These are phyloP conservation scores for Phalloptychus januarius DNA, from an alignment of 2,797 vertebrate genomes.

Conservation along the genomic window DNA sequence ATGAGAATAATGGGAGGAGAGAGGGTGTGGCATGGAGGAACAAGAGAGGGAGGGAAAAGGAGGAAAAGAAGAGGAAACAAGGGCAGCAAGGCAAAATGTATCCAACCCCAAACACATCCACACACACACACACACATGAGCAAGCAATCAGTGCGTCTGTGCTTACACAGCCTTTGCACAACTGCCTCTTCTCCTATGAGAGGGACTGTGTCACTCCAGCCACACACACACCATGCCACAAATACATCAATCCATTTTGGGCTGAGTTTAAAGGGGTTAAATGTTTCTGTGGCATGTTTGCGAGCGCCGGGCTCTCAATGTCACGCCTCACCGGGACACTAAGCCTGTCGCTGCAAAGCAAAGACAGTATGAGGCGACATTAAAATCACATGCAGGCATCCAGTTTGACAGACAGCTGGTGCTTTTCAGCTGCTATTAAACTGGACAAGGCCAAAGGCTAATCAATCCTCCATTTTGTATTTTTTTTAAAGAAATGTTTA, in stretches of 20 bases:
- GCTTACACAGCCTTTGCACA: conserved; percentile 43
- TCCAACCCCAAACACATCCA: conserved; percentile 50
- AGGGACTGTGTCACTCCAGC: background rate
- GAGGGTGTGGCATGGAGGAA: conserved; percentile 58
- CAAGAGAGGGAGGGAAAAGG: conserved; percentile 43
- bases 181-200: conserved; percentile 22
- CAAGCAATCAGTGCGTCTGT: conserved; percentile 59
- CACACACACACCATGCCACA: background rate
- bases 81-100: conserved; percentile 71
- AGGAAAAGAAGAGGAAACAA: conserved; percentile 60
- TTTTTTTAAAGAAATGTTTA: background rate
- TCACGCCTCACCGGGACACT: conserved; percentile 18
- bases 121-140: conserved; percentile 18
- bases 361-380: conserved; percentile 8
- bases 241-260: conserved; percentile 1
- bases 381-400: conserved; percentile 8
- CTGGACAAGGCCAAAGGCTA: conserved; percentile 3
- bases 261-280: conserved; percentile 25
- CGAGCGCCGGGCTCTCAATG: conserved; percentile 20
- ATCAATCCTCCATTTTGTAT: background rate
- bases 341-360: conserved; percentile 66
- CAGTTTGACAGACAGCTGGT: conserved; percentile 7
- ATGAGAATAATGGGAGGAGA: conserved; percentile 75
- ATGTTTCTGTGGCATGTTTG: conserved; percentile 19
- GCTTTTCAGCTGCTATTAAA: conserved; percentile 14